Evolutionary conservation across 2,888 invertebrate species (phyloP), one percentile per base, ranked within the genome.

Genomic region (Calliphora vomitoria): DNA sequence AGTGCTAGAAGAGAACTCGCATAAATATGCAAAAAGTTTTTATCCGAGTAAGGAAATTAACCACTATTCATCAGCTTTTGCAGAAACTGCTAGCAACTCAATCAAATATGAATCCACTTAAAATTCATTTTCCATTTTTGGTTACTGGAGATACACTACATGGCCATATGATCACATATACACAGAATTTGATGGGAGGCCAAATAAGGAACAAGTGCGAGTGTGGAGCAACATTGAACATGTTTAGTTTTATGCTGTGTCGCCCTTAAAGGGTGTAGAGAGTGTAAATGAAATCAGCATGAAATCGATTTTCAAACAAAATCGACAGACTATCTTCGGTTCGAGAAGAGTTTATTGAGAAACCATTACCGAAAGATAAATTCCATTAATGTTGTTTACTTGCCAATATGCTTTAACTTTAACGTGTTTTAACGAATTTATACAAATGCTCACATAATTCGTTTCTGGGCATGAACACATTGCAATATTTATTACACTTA

Each of bases 401-500:
- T 83, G 41, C 47, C 53, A 71, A 64, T 71, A 35, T 60, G 41
- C 15, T 50, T 78, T 50, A 50, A 82, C 11, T 50, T 78, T 50
- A 50, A 82, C 35, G 62, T 69, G 41, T 80, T 81, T 71, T 66
- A 72, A 66, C 62, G 60, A 80, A 64, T 85, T 69, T 55, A 41
- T 53, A 75, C 58, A 85, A 68, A 60, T 74, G 15, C 53, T 25
- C 62, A 64, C 38, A 78, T 44, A 82, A 68, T 68, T 75, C 68
- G 60, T 68, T 76, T 62, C 44, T 64, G 69, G 53, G 60, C 68
- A 68, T 74, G 74, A 68, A 31, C 66, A 81, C 81, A 82, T 78
- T 82, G 68, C 69, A 50, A 85, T 87, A 85, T 87, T 87, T 87
- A 87, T 87, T 87, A 82, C 85, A 84, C 85, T 87, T 87, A 85